phyloP scores from a whole-genome alignment of 1,140 invertebrate species.

The Brachionus paranguensis region DNA sequence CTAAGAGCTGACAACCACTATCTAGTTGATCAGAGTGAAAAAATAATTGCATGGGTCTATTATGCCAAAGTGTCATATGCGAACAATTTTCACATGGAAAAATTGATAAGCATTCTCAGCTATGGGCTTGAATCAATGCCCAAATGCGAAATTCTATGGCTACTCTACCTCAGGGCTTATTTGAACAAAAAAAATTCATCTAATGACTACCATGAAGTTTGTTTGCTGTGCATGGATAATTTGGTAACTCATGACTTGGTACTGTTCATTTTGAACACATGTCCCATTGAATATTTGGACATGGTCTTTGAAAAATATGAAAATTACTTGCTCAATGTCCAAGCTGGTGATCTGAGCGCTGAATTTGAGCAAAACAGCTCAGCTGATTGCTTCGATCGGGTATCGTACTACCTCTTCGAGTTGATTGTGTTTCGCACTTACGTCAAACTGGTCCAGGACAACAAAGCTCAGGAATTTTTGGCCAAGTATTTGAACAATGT shows the following conservation, averaged over 20 bases:
- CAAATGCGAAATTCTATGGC: conserved; percentile 19
- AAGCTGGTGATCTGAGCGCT: background rate
- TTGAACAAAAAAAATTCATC: background rate
- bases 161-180: conserved; percentile 6
- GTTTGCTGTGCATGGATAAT: conserved; percentile 33
- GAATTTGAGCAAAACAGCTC: conserved; percentile 18
- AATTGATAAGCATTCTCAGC: conserved; percentile 20
- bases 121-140: background rate
- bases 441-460: background rate
- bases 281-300: background rate
- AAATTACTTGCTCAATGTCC: conserved; percentile 7
- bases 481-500: background rate
- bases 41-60: background rate
- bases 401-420: background rate
- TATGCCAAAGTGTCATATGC: background rate
- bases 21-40: background rate
- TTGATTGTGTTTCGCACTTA: background rate
- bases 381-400: background rate
- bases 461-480: background rate
- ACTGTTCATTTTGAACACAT: conserved; percentile 33
- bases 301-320: conserved; percentile 19
- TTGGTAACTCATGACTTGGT: conserved; percentile 24
- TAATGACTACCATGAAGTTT: conserved; percentile 30
- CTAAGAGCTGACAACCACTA: background rate
- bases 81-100: background rate